Evolutionary conservation across 2,797 vertebrate genomes (phyloP).

Genomic region (Cyprinodon diabolis): DNA sequence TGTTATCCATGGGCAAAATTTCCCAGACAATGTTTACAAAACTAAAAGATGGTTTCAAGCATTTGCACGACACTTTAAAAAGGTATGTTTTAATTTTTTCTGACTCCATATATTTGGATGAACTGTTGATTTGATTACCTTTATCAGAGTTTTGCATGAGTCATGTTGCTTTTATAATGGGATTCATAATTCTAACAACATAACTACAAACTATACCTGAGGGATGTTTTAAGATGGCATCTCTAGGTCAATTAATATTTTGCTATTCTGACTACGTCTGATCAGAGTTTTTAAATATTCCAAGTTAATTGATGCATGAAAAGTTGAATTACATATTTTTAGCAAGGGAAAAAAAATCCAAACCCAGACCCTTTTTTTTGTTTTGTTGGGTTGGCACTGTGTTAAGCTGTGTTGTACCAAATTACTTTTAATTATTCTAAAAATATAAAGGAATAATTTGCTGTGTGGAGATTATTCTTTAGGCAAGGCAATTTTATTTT

Average conservation of each 20-base stretch:
- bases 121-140: not conserved
- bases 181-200: no score
- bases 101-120: constrained; percentile 1
- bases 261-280: not conserved
- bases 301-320: not conserved
- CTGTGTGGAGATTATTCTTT: not conserved
- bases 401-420: not conserved
- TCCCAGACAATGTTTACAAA: constrained; percentile 38
- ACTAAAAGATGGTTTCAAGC: constrained; percentile 56
- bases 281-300: not conserved
- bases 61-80: constrained; percentile 51
- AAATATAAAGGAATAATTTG: not conserved
- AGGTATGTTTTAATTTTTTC: constrained; percentile 49
- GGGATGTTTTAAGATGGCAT: not conserved
- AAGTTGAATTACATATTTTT: no score
- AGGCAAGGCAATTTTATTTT: no score
- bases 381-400: not conserved
- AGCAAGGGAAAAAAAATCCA: no score
- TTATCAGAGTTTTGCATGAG: not conserved
- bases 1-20: constrained; percentile 60
- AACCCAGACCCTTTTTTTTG: no score
- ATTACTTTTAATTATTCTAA: not conserved
- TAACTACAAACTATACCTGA: not conserved
- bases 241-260: not conserved
- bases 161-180: not conserved